phyloP scores from a whole-genome alignment of 2,113 vertebrate species.

The Tiliqua scincoides region DNA sequence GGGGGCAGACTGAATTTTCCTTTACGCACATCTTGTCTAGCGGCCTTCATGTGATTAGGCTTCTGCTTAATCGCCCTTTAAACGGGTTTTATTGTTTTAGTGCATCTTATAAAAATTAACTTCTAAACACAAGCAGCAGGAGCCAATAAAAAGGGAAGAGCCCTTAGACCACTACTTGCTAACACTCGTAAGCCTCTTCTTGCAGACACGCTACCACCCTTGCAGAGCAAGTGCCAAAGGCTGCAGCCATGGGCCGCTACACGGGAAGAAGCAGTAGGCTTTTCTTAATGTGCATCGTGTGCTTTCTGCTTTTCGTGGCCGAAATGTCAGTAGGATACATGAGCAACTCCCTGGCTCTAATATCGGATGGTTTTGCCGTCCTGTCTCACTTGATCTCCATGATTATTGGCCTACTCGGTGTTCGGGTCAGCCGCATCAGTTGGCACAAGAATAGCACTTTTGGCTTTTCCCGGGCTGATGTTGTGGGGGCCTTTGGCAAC shows the following conservation, averaged over 20 bases:
- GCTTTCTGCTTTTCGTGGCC: constrained; percentile 59
- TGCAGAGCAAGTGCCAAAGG: background rate
- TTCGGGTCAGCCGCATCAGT: constrained; percentile 61
- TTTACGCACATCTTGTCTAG: background rate
- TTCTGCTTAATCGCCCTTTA: constrained; percentile 75
- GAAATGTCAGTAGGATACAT: constrained; percentile 70
- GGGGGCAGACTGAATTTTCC: constrained; percentile 10
- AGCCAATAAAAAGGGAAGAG: constrained; percentile 53
- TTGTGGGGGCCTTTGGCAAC: constrained; percentile 81
- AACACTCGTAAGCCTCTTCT: background rate
- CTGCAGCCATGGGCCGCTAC: constrained; percentile 74
- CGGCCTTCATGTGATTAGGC: constrained; percentile 49
- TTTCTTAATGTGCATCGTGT: constrained; percentile 70
- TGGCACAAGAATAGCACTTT: constrained; percentile 72
- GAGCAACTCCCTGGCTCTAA: constrained; percentile 78
- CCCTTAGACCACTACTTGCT: background rate
- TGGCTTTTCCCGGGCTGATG: constrained; percentile 76
- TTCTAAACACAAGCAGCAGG: constrained; percentile 51
- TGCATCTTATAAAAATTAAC: constrained; percentile 74
- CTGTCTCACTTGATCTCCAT: constrained; percentile 80
- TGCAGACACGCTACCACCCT: background rate
- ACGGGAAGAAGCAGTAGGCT: constrained; percentile 72
- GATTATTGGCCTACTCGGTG: constrained; percentile 65
- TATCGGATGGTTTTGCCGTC: constrained; percentile 79
- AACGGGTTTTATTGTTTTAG: constrained; percentile 80